Percentiles rank a stretch among this genome's conserved stretches.
Conservation (phyloP, 2,888 invertebrate genomes). For the Tipula unca region DNA sequence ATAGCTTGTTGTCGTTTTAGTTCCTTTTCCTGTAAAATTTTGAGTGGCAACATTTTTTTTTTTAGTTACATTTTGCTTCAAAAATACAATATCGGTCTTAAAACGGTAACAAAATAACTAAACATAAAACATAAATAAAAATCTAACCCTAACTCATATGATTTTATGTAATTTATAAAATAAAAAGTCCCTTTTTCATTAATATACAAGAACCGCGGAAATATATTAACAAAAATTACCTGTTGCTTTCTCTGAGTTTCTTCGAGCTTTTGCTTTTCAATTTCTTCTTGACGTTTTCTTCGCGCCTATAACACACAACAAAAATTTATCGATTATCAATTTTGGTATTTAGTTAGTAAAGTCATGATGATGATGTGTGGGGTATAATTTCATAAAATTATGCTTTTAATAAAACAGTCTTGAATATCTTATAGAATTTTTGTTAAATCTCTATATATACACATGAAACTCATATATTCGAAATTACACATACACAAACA, state of each 20-base stretch:
- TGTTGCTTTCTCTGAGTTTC: slow-evolving; percentile 79
- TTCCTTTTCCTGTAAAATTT: slow-evolving; percentile 70
- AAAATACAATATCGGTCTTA: neutral
- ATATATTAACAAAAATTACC: slow-evolving; percentile 44
- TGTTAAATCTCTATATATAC: neutral
- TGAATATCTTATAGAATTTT: too few species aligned
- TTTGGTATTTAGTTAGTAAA: neutral
- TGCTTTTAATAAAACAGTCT: neutral
- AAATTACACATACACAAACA: neutral
- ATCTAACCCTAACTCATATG: neutral
- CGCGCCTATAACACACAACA: slow-evolving; percentile 62
- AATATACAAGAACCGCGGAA: neutral
- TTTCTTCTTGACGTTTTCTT: slow-evolving; percentile 74
- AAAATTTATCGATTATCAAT: slow-evolving; percentile 29
- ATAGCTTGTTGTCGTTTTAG: slow-evolving; percentile 82
- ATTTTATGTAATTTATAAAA: neutral
- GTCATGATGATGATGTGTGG: neutral
- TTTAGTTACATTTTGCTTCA: neutral
- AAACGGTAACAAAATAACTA: neutral
- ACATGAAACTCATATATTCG: neutral
- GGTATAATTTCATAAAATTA: neutral
- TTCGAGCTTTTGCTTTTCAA: slow-evolving; percentile 74
- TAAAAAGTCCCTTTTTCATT: neutral
- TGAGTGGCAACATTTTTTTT: neutral
- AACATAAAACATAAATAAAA: neutral